Percentiles rank a stretch among this genome's conserved stretches.
These are phyloP conservation scores for Nomada lathburiana DNA, from an alignment of 2,888 invertebrate species.

Conservation along the genomic window DNA sequence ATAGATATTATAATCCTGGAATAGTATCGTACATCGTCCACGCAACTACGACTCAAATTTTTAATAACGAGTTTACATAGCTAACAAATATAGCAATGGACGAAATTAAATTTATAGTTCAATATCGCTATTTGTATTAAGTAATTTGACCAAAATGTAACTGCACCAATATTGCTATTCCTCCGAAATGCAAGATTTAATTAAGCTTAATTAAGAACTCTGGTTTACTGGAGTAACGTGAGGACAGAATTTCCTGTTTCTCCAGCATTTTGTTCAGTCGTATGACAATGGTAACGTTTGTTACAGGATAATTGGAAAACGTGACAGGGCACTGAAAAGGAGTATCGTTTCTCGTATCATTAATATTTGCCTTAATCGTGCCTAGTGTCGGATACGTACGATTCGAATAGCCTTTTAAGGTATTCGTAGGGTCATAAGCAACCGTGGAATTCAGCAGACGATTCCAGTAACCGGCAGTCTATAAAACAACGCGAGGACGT, in stretches of 20 bases:
- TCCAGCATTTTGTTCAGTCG: not conserved
- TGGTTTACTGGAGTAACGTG: slow-evolving; percentile 16
- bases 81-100: too few relatives aligned
- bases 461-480: slow-evolving; percentile 67
- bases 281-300: not conserved
- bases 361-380: slow-evolving; percentile 49
- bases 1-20: too few relatives aligned
- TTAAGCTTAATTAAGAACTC: slow-evolving; percentile 49
- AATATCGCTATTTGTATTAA: too few relatives aligned
- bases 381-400: slow-evolving; percentile 33
- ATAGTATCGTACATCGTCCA: too few relatives aligned
- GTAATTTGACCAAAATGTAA: too few relatives aligned
- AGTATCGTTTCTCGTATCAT: slow-evolving; percentile 27
- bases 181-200: slow-evolving; percentile 3
- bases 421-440: slow-evolving; percentile 67
- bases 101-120: too few relatives aligned
- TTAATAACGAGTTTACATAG: too few relatives aligned
- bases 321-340: not conserved
- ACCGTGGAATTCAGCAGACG: slow-evolving; percentile 59
- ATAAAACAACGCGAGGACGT: slow-evolving; percentile 73
- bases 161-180: too few relatives aligned
- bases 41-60: too few relatives aligned
- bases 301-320: slow-evolving; percentile 16
- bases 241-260: too few relatives aligned
- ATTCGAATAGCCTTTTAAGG: slow-evolving; percentile 60